phyloP scores from a whole-genome alignment of 2,797 vertebrate genomes.

The Ptychobarbus kaznakovi region DNA sequence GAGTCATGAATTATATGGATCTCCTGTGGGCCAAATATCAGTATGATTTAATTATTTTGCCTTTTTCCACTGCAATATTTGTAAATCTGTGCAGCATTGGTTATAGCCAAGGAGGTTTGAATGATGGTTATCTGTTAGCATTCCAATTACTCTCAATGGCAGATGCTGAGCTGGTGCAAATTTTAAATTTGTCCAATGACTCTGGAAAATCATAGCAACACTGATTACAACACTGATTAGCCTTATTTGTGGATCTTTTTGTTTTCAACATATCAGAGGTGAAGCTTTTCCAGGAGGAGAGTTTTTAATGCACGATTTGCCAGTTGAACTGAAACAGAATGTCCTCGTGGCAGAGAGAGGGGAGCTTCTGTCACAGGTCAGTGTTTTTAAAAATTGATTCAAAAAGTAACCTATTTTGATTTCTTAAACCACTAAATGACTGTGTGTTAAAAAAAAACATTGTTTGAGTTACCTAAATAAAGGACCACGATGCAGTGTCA shows the following conservation, averaged over 20 bases:
- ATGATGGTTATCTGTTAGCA: neutral
- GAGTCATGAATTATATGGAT: constrained; percentile 56
- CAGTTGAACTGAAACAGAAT: constrained; percentile 49
- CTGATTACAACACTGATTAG: neutral
- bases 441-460: neutral
- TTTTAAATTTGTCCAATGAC: neutral
- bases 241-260: neutral
- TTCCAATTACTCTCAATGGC: neutral
- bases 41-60: constrained; percentile 39
- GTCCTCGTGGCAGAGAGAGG: constrained; percentile 56
- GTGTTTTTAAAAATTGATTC: neutral
- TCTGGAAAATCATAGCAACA: neutral
- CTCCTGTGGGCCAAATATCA: constrained; percentile 56
- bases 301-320: constrained; percentile 54
- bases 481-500: too few relatives aligned
- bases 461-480: neutral
- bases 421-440: neutral
- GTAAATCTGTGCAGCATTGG: neutral
- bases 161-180: neutral
- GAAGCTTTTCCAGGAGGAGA: constrained; percentile 50
- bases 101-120: neutral
- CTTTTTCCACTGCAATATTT: neutral
- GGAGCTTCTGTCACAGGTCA: constrained; percentile 52
- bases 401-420: neutral
- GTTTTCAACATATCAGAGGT: constrained; percentile 35